phyloP scores from a whole-genome alignment of 2,113 vertebrate species.

The Hymenochirus boettgeri region DNA sequence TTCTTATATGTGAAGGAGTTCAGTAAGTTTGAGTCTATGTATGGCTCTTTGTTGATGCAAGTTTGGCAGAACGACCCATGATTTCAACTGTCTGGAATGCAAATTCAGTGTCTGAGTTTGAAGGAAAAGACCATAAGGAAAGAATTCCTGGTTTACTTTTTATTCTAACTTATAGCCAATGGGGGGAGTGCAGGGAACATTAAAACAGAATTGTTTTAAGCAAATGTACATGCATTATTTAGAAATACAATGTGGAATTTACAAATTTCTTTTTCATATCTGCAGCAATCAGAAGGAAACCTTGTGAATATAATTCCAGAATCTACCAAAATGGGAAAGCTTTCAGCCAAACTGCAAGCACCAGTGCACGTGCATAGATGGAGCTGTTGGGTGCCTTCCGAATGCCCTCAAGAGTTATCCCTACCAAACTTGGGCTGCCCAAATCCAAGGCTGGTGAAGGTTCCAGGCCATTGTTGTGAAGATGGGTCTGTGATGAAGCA shows the following conservation, averaged over 20 bases:
- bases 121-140: conserved; percentile 76
- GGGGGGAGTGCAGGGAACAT: conserved; percentile 55
- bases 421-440: conserved; percentile 91
- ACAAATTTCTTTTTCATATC: conserved; percentile 43
- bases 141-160: conserved; percentile 84
- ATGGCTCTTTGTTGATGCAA: conserved; percentile 80
- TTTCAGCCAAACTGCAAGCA: conserved; percentile 99
- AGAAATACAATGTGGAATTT: too few relatives aligned
- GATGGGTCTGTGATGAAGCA: conserved; percentile 88
- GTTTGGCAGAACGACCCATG: conserved; percentile 77
- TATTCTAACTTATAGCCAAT: conserved; percentile 63
- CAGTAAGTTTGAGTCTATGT: conserved; percentile 73
- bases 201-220: conserved; percentile 53
- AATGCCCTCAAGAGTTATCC: conserved; percentile 93
- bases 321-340: conserved; percentile 98
- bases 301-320: conserved; percentile 95
- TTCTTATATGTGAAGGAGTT: conserved; percentile 61
- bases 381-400: conserved; percentile 90
- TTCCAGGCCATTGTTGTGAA: conserved; percentile 91
- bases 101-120: conserved; percentile 76
- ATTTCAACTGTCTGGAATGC: conserved; percentile 87
- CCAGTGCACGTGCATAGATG: conserved; percentile 98
- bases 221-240: conserved; percentile 87
- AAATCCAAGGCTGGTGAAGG: conserved; percentile 89
- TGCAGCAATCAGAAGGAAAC: conserved; percentile 91